Evolutionary conservation across 2,113 vertebrate species (phyloP).

Genomic region (Andinoacara biseriatus): DNA sequence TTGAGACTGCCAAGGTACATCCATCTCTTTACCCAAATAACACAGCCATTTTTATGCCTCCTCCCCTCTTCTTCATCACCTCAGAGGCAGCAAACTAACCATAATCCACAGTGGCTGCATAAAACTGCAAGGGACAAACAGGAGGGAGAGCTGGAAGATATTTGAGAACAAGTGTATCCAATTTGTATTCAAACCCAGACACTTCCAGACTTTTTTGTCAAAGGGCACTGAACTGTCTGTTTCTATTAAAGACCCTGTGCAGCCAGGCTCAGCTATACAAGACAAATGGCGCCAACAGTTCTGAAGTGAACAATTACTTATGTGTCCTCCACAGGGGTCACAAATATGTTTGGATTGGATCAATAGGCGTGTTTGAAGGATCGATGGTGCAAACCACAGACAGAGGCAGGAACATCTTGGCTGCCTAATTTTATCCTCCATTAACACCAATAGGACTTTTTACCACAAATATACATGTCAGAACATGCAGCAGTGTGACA

Average conservation of each 20-base stretch:
- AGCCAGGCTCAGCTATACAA: conserved; percentile 39
- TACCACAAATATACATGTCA: conserved; percentile 4
- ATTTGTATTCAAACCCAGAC: conserved; percentile 59
- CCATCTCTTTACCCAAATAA: conserved; percentile 29
- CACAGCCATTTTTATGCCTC: not conserved
- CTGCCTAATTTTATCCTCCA: conserved; percentile 16
- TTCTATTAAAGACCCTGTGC: conserved; percentile 49
- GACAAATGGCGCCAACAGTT: conserved; percentile 46
- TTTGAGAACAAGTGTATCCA: conserved; percentile 8
- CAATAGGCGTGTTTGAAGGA: conserved; percentile 4
- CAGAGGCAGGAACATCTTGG: not conserved
- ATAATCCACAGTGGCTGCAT: not conserved
- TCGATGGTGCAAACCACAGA: not conserved
- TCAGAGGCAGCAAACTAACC: conserved; percentile 14
- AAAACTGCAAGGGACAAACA: conserved; percentile 25
- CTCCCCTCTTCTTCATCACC: conserved; percentile 23
- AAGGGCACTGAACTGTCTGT: conserved; percentile 51
- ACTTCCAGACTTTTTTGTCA: conserved; percentile 45
- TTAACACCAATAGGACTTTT: conserved; percentile 11
- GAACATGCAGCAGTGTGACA: not conserved
- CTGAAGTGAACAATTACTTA: conserved; percentile 32
- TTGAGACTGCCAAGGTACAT: conserved; percentile 45
- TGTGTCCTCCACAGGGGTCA: conserved; percentile 48
- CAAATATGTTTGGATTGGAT: conserved; percentile 39
- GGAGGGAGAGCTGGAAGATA: conserved; percentile 11